Conservation (phyloP, 1,140 invertebrate species). For the Bombus affinis region DNA sequence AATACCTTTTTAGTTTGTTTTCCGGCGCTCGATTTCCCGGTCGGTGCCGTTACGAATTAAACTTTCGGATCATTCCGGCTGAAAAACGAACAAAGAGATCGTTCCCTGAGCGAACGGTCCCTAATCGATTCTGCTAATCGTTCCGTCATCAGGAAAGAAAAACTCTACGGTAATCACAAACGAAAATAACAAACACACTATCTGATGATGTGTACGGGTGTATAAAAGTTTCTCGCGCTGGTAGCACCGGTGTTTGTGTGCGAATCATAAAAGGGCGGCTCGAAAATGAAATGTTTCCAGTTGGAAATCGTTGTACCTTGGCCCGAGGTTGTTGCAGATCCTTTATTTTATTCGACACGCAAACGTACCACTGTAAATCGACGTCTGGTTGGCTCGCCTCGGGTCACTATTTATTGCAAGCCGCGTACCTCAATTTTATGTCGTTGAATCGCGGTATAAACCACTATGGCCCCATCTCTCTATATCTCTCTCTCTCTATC, state of each 20-base stretch:
- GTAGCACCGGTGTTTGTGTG: neutral
- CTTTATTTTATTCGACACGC: conserved; percentile 26
- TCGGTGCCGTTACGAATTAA: conserved; percentile 14
- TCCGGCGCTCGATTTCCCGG: neutral
- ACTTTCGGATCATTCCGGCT: conserved; percentile 10
- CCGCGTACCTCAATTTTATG: conserved; percentile 24
- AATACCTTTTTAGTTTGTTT: conserved; percentile 32
- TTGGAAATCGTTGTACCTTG: neutral
- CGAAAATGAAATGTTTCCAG: conserved; percentile 4
- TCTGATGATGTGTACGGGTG: neutral
- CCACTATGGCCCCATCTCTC: neutral
- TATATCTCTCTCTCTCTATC: too few species aligned
- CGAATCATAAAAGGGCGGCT: conserved; percentile 9
- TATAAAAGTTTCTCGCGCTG: conserved; percentile 7
- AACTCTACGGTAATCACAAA: neutral
- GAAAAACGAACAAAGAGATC: neutral
- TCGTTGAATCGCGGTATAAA: conserved; percentile 16
- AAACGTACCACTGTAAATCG: conserved; percentile 13
- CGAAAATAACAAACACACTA: neutral
- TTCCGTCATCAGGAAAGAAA: conserved; percentile 1
- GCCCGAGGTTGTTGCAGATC: neutral
- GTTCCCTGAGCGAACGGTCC: neutral
- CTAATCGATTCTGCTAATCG: neutral
- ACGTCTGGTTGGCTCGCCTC: conserved; percentile 4
- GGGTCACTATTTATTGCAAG: conserved; percentile 29